Base-by-base conservation (phyloP, 2,888 invertebrate species). In the Caenorhabditis sp. region DNA sequence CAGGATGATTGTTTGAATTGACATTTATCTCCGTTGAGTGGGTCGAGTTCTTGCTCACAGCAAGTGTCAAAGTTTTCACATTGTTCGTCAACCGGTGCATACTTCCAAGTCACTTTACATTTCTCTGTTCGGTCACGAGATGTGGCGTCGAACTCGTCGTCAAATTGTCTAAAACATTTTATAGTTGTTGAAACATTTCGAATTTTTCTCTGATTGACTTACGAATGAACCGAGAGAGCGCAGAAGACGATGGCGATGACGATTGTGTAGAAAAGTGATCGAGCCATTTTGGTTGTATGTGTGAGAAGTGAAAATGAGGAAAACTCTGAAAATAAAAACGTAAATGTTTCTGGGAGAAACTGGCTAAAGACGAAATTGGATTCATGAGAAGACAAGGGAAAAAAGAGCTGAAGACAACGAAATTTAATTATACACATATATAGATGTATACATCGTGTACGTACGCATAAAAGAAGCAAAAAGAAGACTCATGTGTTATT, bases 21-120 rank as follows among this genome's bases (percentile, higher is more conserved):
- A 63, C 78, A 78, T 59, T 71, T 76, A 62, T 78, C 78, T 23
- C 78, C 78, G 60, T 78, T 78, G 55, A 70, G 43, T 12, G 68
- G 73, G 58, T 78, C 78, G 62, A 73, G 76, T 8, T 59, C 31
- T 23, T 17, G 60, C 19, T 63, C 58, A 57, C 78, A 78, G 65
- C 78, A 78, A 8, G 21, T 55, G 2, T 17, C 12, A 66, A 76
- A 78, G 21, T 63, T 6, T 23, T 21, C 12, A 19, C 51, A 51
- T n/a, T 21, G 1, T 3, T 51, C 19, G 3, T 51, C 51, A 4
- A 23, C 21, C n/a, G 8, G 19, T 21, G 21, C 21, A 6, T 21
- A 51, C 6, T 36, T 12, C 12, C 12, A 8, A 12, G 12, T 8
- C 12, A 8, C 36, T 8, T 36, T 12, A 36, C 36, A 36, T 36